Conservation (phyloP, 1,140 invertebrate species). For the Portunus trituberculatus region DNA sequence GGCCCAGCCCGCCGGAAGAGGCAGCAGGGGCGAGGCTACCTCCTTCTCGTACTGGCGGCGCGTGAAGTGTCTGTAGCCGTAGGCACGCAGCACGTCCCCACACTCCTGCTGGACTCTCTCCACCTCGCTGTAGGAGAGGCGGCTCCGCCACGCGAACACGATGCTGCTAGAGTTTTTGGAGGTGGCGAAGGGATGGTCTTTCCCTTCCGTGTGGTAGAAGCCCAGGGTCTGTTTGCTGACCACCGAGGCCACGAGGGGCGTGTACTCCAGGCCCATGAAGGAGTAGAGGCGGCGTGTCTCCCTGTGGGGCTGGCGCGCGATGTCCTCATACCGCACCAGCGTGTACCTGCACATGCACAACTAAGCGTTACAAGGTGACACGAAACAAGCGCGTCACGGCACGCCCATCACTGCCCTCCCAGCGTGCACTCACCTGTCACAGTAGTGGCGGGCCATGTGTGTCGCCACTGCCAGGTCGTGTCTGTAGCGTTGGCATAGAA, state of each 20-base stretch:
- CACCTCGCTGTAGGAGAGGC: conserved; percentile 46
- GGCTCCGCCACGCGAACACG: conserved; percentile 43
- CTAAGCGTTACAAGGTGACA: not conserved
- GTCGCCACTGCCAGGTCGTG: conserved; percentile 34
- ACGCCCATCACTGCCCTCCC: not conserved
- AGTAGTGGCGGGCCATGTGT: not conserved
- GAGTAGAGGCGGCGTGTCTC: conserved; percentile 39
- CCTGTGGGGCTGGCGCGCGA: not conserved
- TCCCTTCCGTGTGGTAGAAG: not conserved
- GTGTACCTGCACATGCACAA: conserved; percentile 13
- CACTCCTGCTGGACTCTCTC: conserved; percentile 47
- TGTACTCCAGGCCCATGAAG: conserved; percentile 59
- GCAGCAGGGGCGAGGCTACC: not conserved
- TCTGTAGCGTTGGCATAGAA: conserved; percentile 32
- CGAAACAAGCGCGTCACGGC: not conserved
- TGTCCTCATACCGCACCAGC: conserved; percentile 59
- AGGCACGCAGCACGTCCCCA: conserved; percentile 38
- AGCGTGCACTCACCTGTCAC: conserved; percentile 14
- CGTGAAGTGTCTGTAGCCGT: conserved; percentile 42
- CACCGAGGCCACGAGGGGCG: not conserved
- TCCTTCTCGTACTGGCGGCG: not conserved
- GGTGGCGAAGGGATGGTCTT: conserved; percentile 30
- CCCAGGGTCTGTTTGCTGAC: conserved; percentile 44
- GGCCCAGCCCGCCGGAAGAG: not conserved
- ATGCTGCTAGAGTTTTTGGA: conserved; percentile 43